A percentile compares a stretch with the other conserved stretches of the same genome.
phyloP scores from a whole-genome alignment of 2,888 invertebrate genomes.

The Chirona hameri region DNA sequence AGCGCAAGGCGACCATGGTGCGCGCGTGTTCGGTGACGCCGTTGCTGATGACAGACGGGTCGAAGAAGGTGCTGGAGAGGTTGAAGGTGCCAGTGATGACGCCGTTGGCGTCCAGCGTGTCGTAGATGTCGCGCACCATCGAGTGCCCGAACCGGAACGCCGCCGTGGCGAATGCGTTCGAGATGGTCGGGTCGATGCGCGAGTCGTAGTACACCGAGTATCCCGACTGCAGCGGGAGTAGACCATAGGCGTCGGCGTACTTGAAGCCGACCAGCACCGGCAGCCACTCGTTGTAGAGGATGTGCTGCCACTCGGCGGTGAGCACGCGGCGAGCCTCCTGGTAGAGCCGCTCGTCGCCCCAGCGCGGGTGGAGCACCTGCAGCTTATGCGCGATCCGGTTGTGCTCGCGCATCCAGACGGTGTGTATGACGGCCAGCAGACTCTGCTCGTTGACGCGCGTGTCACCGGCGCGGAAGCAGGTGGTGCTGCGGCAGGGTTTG shows the following conservation, averaged over 20 bases:
- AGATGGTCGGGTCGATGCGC: constrained; percentile 74
- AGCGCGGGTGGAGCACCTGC: constrained; percentile 63
- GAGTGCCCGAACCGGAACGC: constrained; percentile 51
- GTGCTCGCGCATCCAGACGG: constrained; percentile 71
- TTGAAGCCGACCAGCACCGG: constrained; percentile 58
- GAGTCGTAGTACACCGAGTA: constrained; percentile 79
- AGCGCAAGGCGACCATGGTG: background rate
- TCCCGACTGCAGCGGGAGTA: constrained; percentile 57
- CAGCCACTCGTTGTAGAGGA: constrained; percentile 74
- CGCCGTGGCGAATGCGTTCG: constrained; percentile 96
- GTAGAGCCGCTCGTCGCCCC: constrained; percentile 67
- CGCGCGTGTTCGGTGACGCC: background rate
- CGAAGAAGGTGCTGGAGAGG: background rate
- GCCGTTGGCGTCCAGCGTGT: background rate
- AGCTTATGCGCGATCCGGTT: constrained; percentile 67
- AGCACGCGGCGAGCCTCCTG: constrained; percentile 69
- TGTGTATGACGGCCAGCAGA: constrained; percentile 51
- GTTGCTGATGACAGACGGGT: background rate
- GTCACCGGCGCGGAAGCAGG: constrained; percentile 33
- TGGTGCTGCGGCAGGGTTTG: background rate
- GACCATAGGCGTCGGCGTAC: constrained; percentile 42
- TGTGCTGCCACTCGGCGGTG: constrained; percentile 71
- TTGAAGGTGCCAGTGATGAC: background rate
- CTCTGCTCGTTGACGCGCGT: constrained; percentile 34
- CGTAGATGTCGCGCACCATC: background rate